phyloP scores from a whole-genome alignment of 2,797 vertebrate genomes.

The Molothrus aeneus region DNA sequence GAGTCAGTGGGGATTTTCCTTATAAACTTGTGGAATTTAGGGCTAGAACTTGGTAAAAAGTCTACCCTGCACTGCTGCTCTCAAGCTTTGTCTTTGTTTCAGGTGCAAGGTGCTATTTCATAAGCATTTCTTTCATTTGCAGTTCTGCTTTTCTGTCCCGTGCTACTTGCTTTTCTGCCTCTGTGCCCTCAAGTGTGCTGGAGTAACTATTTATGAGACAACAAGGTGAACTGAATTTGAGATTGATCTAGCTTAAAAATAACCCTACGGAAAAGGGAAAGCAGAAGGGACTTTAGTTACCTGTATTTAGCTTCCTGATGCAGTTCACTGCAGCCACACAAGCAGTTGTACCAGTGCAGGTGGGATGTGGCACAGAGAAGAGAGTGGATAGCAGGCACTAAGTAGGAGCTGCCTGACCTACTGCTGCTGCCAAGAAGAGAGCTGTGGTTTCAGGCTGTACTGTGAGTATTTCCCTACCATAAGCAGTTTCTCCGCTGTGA shows the following conservation, averaged over 20 bases:
- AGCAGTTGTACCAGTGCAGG: background rate
- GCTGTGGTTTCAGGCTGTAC: background rate
- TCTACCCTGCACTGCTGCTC: background rate
- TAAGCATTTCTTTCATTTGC: background rate
- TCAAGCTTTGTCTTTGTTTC: background rate
- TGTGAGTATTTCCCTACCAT: background rate
- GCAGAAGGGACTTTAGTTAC: background rate
- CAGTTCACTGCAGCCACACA: background rate
- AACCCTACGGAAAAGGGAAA: slow-evolving; percentile 18
- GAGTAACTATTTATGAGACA: slow-evolving; percentile 45
- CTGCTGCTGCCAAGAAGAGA: background rate
- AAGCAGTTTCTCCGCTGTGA: background rate
- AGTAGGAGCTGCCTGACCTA: background rate
- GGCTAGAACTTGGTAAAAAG: background rate
- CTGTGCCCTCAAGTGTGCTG: slow-evolving; percentile 2
- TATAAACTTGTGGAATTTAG: background rate
- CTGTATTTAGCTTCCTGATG: background rate
- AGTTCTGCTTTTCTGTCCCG: background rate
- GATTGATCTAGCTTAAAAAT: slow-evolving; percentile 54
- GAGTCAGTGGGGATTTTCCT: background rate
- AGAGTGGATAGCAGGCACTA: background rate
- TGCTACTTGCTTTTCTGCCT: background rate
- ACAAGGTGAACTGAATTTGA: slow-evolving; percentile 54
- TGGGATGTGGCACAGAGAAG: background rate
- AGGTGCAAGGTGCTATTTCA: background rate